Evolutionary conservation across 2,888 invertebrate genomes (phyloP).

Genomic region (Cerastis leucographa): DNA sequence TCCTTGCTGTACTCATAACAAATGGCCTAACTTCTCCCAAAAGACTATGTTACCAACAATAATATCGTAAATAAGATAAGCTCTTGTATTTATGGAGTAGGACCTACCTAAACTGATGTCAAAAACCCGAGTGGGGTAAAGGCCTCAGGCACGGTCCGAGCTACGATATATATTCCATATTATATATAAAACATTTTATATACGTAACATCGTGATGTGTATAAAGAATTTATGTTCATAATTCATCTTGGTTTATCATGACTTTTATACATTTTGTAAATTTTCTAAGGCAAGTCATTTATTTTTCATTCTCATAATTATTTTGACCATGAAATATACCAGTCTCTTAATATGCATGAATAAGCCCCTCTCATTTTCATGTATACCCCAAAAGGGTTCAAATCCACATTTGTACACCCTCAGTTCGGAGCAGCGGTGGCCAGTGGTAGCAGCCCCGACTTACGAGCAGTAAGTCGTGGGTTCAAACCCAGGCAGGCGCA

Average conservation of each 20-base stretch:
- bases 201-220: slow-evolving; percentile 22
- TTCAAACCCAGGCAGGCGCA: no score
- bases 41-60: slow-evolving; percentile 78
- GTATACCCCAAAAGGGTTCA: slow-evolving; percentile 34
- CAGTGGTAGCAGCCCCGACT: no score
- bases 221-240: slow-evolving; percentile 33
- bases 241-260: slow-evolving; percentile 47
- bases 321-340: slow-evolving; percentile 11
- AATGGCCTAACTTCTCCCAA: slow-evolving; percentile 76
- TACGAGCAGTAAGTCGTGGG: no score
- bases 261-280: slow-evolving; percentile 8
- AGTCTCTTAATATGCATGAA: slow-evolving; percentile 1
- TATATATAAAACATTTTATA: slow-evolving; percentile 11
- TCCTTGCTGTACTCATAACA: slow-evolving; percentile 59
- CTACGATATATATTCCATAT: slow-evolving; percentile 68
- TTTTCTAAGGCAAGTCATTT: neutral
- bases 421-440: no score
- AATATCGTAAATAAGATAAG: slow-evolving; percentile 85
- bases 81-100: slow-evolving; percentile 77
- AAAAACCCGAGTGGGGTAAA: slow-evolving; percentile 79
- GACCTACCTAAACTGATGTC: slow-evolving; percentile 73
- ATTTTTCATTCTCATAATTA: slow-evolving; percentile 8
- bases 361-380: slow-evolving; percentile 7
- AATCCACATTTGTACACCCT: slow-evolving; percentile 37
- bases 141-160: slow-evolving; percentile 80